These are phyloP conservation scores for Pedetes capensis DNA, from an alignment of 2,113 vertebrate genomes.

Conservation along the genomic window DNA sequence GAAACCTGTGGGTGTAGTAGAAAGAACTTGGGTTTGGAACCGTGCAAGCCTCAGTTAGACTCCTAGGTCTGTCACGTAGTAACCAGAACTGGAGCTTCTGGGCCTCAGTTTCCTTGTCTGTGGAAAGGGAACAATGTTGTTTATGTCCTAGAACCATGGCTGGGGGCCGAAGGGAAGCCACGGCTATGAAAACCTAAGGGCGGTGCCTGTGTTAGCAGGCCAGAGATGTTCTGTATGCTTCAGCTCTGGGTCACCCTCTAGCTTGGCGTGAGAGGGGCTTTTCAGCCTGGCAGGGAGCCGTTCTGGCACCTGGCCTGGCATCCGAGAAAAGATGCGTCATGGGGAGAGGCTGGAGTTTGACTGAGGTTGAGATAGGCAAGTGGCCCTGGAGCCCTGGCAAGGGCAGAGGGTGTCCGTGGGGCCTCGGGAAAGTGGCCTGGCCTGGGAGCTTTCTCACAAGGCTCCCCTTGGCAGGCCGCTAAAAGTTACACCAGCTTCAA, in stretches of 20 bases:
- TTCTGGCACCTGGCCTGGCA: not conserved
- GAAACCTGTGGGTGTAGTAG: not conserved
- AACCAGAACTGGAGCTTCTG: not conserved
- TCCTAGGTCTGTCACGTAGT: not conserved
- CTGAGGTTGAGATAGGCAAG: constrained; percentile 65
- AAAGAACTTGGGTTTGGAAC: not conserved
- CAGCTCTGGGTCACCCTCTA: not conserved
- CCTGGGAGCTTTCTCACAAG: constrained; percentile 82
- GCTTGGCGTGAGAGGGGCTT: not conserved
- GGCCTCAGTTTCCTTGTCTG: not conserved
- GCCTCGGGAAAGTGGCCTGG: constrained; percentile 53
- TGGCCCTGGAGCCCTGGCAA: constrained; percentile 78
- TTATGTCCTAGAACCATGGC: not conserved
- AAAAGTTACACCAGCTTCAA: constrained; percentile 83
- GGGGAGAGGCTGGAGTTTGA: no score
- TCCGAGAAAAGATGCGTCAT: not conserved
- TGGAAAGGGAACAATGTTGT: not conserved
- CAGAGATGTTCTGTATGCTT: not conserved
- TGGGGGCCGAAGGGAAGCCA: no score
- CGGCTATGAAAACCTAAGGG: no score
- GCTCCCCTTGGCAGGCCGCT: constrained; percentile 82
- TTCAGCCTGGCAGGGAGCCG: not conserved
- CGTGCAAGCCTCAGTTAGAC: no score
- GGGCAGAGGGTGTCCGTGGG: constrained; percentile 42
- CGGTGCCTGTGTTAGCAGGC: not conserved